Evolutionary conservation across 2,113 vertebrate genomes (phyloP).

Genomic region (Xenopus borealis): DNA sequence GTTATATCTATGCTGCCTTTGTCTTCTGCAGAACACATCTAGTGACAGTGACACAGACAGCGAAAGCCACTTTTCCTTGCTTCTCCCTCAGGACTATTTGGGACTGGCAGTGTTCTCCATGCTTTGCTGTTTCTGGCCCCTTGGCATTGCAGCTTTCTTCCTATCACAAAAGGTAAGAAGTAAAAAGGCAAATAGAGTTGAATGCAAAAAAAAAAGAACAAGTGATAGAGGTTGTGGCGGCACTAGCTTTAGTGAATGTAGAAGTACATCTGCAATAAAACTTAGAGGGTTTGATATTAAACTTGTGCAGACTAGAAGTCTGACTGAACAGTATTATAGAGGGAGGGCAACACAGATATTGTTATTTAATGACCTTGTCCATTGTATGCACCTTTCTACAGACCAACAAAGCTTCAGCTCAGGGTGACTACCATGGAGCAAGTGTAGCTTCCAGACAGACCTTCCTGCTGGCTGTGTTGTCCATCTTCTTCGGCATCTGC

Average conservation of each 20-base stretch:
- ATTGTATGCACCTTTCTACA: constrained; percentile 50
- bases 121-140: constrained; percentile 88
- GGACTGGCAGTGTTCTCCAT: constrained; percentile 87
- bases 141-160: constrained; percentile 86
- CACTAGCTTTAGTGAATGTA: neutral
- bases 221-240: neutral
- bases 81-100: constrained; percentile 81
- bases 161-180: constrained; percentile 80
- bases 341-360: no score
- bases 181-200: no score
- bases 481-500: constrained; percentile 80
- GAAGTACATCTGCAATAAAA: neutral
- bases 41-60: constrained; percentile 80
- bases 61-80: constrained; percentile 72
- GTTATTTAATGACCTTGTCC: neutral
- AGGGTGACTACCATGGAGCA: constrained; percentile 78
- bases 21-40: constrained; percentile 63
- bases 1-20: neutral
- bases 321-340: no score
- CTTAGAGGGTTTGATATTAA: neutral
- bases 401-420: constrained; percentile 83
- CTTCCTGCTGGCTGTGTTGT: constrained; percentile 80
- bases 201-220: neutral
- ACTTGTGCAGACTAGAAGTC: neutral
- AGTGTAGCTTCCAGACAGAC: constrained; percentile 75